Evolutionary conservation across 2,113 vertebrate genomes (phyloP).

Genomic region (Syngnathoides biaculeatus): DNA sequence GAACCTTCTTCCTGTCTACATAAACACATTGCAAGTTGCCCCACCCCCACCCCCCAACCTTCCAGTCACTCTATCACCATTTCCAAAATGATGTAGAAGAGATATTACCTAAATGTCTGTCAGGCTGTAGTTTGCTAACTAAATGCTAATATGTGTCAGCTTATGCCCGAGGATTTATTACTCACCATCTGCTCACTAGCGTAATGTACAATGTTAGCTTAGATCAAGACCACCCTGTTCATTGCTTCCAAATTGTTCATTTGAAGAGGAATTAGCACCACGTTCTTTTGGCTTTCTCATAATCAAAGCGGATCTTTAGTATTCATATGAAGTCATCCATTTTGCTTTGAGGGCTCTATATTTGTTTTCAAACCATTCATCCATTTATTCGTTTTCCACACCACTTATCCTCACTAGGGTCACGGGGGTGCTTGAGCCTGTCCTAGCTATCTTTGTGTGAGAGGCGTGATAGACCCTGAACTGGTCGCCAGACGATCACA

Average conservation of each 20-base stretch:
- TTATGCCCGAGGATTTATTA: slow-evolving; percentile 74
- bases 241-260: slow-evolving; percentile 73
- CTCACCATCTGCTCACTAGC: slow-evolving; percentile 77
- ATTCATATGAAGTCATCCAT: slow-evolving; percentile 62
- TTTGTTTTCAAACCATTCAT: slow-evolving; percentile 29
- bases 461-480: no score
- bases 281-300: slow-evolving; percentile 48
- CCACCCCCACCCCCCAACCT: slow-evolving; percentile 7
- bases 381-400: no score
- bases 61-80: slow-evolving; percentile 71
- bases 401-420: no score
- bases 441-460: no score
- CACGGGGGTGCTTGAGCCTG: no score
- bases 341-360: slow-evolving; percentile 47
- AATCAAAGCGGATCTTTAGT: slow-evolving; percentile 44
- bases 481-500: no score
- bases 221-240: slow-evolving; percentile 75
- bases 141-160: slow-evolving; percentile 81
- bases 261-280: slow-evolving; percentile 64
- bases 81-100: slow-evolving; percentile 77
- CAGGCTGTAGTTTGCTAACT: slow-evolving; percentile 76
- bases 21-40: slow-evolving; percentile 48
- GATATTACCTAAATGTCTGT: slow-evolving; percentile 79
- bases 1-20: slow-evolving; percentile 20
- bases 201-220: slow-evolving; percentile 79